Base-by-base conservation (phyloP, 2,888 invertebrate species). In the Troides helena region DNA sequence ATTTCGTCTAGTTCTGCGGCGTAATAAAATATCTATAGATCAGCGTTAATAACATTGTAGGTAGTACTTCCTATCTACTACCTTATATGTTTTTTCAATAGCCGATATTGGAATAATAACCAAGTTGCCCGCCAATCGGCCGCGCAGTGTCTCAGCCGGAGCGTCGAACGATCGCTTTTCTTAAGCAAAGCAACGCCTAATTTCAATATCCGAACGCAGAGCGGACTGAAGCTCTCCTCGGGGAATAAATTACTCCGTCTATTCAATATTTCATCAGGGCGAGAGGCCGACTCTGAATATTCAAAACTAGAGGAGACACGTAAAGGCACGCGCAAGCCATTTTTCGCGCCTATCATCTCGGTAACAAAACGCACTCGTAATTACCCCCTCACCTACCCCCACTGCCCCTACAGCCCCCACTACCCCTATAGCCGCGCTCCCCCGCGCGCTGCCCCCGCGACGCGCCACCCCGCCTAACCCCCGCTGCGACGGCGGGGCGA, bases 291-390 rank as follows among this genome's bases (percentile, higher is more conserved):
- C 86, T 85, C 85, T 92, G 91, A 92, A 92, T 92, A 92, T 92
- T 92, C 92, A 90, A 90, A 90, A 92, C 91, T 92, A 92, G 87
- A 89, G 85, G 86, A 85, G 90, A 90, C 92, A 92, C 92, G 91
- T 92, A 90, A 86, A 89, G 90, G 92, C 92, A 92, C 92, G 92
- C 92, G 90, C 92, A 85, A 88, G 89, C 91, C 92, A 92, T 92
- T 92, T 92, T 92, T 92, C 92, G 92, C 92, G 92, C 92, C 92
- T 92, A 92, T 92, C 92, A 91, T 92, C 92, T 92, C 89, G 90
- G 92, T 92, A 92, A 92, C 92, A 92, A 92, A 92, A 92, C 92
- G 92, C 92, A 92, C 92, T 92, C 90, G 92, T 92, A 92, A 92
- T 92, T 92, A 92, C 91, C 92, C 90, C 89, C 39, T 39, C 10